phyloP scores from a whole-genome alignment of 2,113 vertebrate genomes.

The Desmodus rotundus region DNA sequence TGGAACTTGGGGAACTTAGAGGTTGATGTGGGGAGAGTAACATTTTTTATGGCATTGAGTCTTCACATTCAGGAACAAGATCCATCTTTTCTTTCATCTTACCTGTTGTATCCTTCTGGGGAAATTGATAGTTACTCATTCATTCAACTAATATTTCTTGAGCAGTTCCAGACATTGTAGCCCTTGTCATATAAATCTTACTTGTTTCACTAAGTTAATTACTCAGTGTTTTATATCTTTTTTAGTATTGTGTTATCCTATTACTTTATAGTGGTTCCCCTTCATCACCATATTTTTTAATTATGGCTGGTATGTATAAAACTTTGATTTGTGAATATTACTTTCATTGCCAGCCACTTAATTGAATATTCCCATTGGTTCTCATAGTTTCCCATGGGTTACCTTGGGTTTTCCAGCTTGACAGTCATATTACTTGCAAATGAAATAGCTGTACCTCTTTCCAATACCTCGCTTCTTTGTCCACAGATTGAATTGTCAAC shows the following conservation, averaged over 20 bases:
- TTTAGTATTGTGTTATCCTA: not conserved
- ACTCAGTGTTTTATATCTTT: not conserved
- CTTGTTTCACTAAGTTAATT: not conserved
- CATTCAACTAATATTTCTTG: not conserved
- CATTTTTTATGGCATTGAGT: not conserved
- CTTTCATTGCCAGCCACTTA: not conserved
- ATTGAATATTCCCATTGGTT: not conserved
- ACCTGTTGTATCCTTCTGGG: not conserved
- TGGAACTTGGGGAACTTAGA: conserved; percentile 6
- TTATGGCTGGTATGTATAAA: not conserved
- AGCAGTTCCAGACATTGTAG: not conserved
- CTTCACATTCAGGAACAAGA: not conserved
- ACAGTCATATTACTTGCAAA: not conserved
- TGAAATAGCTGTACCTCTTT: not conserved
- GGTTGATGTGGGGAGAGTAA: not conserved
- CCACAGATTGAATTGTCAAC: not conserved
- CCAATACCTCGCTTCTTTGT: not conserved
- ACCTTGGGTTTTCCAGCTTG: not conserved
- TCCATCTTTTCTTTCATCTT: not conserved
- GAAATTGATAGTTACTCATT: not conserved
- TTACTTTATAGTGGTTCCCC: not conserved
- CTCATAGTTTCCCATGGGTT: not conserved
- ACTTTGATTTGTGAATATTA: not conserved
- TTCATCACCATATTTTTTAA: not conserved
- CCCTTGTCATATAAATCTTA: not conserved